These are phyloP conservation scores for Hydrochoerus hydrochaeris DNA, from an alignment of 2,113 vertebrate species.

Conservation along the genomic window DNA sequence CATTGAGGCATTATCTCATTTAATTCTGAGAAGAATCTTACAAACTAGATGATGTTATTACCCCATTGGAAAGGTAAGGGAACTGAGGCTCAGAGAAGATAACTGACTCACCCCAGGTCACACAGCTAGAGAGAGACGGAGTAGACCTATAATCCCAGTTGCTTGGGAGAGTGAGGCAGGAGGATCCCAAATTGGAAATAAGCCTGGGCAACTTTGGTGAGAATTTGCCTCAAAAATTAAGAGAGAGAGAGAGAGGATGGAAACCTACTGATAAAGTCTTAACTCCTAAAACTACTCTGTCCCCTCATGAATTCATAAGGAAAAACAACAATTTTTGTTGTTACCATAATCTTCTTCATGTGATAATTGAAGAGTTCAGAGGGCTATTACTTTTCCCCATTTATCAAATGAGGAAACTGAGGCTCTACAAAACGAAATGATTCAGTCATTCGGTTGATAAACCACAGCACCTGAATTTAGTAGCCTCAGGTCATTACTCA, in stretches of 20 bases:
- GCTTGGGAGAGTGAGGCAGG: not conserved
- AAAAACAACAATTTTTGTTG: not conserved
- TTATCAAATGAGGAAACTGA: constrained; percentile 1
- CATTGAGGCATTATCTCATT: not conserved
- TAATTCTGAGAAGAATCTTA: constrained; percentile 33
- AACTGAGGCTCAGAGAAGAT: constrained; percentile 1
- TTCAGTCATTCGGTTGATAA: not conserved
- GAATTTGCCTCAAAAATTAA: not conserved
- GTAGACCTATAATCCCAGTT: not conserved
- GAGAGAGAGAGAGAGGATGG: not conserved
- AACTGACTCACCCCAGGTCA: not conserved
- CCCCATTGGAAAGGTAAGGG: not conserved
- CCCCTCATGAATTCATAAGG: not conserved
- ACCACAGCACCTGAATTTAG: not conserved
- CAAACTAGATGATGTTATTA: not conserved
- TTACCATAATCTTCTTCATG: not conserved
- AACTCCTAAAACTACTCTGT: not conserved
- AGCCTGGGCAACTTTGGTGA: not conserved
- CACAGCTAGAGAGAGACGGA: not conserved
- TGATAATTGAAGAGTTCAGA: not conserved
- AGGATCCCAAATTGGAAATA: not conserved
- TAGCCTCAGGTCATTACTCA: not conserved
- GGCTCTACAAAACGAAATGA: not conserved
- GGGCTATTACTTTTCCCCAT: not conserved
- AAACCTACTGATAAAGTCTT: not conserved